Base-by-base conservation (phyloP, 2,113 vertebrate genomes). In the Erythrocebus patas region DNA sequence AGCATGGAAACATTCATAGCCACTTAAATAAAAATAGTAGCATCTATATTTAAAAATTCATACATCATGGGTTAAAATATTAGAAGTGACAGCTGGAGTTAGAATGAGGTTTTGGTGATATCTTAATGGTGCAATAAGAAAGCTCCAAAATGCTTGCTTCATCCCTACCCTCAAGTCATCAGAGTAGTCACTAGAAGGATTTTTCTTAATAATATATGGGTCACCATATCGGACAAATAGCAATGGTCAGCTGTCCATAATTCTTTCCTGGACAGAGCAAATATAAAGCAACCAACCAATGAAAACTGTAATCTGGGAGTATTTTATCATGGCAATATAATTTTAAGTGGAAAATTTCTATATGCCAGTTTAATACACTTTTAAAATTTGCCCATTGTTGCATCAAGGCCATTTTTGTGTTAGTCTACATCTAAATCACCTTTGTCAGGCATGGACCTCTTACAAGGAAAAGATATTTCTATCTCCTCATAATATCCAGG, bases 131-230 rank as follows among this genome's bases (percentile, higher is more conserved):
- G 22, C 16, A 22, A 27, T n/a, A 79, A 73, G 80, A 96, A 90
- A 92, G 48, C 32, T 72, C 35, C 38, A 83, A 72, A 97, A 80
- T 50, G 18, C 14, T 80, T 64, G 22, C 16, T 90, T 76, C 50
- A 38, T 50, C 64, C 38, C 9, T 17, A 79, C 66, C 25, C 32
- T 92, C 43, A 32, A 70, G 30, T 11, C 87, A 91, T 84, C 70
- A 57, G 61, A 79, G 9, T 48, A 61, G 70, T 38, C 45, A 50
- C 48, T 61, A 35, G 78, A 93, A 92, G 35, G 50, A 52, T 59
- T 97, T 89, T 95, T 87, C 45, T 92, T 90, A 97, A 95, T 95
- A 97, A 96, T 76, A 59, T 50, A 92, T 50, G 45, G 45, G 43
- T 2, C 8, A 57, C 22, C 22, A 2, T 85, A 78, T 82, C 59